A percentile compares a stretch with the other conserved stretches of the same genome.
Conservation (phyloP, 2,888 invertebrate genomes). For the Parelbella ahira region DNA sequence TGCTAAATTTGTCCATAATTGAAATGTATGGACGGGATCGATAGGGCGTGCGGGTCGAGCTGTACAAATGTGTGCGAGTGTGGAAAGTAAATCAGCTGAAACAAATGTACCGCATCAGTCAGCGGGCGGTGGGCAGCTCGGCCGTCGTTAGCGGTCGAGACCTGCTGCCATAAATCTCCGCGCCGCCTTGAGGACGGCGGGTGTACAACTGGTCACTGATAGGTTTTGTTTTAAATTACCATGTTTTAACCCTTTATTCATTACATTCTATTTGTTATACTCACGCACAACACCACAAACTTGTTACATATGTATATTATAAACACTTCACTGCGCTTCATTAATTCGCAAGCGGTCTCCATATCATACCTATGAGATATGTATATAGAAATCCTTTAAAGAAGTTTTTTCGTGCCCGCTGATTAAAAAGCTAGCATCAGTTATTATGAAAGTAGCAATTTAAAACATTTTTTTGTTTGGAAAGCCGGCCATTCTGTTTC, state of each 20-base stretch:
- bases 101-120: conserved; percentile 76
- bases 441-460: conserved; percentile 22
- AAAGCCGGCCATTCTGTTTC: conserved; percentile 21
- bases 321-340: too few relatives aligned
- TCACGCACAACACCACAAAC: too few relatives aligned
- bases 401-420: too few relatives aligned
- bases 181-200: conserved; percentile 63
- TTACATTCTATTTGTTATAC: too few relatives aligned
- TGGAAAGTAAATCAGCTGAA: conserved; percentile 74
- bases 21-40: conserved; percentile 1
- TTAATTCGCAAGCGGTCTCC: too few relatives aligned
- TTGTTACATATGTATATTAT: too few relatives aligned
- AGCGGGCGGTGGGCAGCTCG: conserved; percentile 41
- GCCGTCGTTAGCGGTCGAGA: conserved; percentile 72
- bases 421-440: conserved; percentile 8
- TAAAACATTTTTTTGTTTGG: conserved; percentile 17
- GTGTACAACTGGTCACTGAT: conserved; percentile 4
- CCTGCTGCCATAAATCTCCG: conserved; percentile 66
- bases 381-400: too few relatives aligned
- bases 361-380: too few relatives aligned
- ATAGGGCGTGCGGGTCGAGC: background rate
- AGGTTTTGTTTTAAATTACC: conserved; percentile 5
- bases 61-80: conserved; percentile 36
- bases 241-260: background rate
- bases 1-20: too few relatives aligned